Evolutionary conservation across 1,140 invertebrate genomes (phyloP).

Genomic region (Pseudachorutes palmiensis): DNA sequence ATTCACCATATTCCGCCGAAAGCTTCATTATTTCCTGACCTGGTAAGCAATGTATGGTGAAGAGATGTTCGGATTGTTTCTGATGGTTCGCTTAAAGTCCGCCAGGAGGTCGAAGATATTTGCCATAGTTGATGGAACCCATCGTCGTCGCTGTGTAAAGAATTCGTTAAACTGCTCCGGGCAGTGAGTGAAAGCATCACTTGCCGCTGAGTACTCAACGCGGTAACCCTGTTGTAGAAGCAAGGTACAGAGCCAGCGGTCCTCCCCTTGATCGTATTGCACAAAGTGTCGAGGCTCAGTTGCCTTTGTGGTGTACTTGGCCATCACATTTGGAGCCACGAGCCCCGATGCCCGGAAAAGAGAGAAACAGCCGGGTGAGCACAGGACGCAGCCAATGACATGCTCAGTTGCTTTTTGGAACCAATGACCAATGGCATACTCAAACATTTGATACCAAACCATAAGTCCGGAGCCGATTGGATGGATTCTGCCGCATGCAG

Average conservation of each 20-base stretch:
- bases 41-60: slow-evolving; percentile 91
- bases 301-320: slow-evolving; percentile 46
- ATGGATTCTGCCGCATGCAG: slow-evolving; percentile 50
- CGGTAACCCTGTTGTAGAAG: slow-evolving; percentile 55
- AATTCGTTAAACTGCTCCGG: slow-evolving; percentile 56
- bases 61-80: slow-evolving; percentile 95
- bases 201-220: slow-evolving; percentile 58
- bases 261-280: slow-evolving; percentile 47
- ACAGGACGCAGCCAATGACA: slow-evolving; percentile 57
- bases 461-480: slow-evolving; percentile 45
- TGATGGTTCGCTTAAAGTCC: slow-evolving; percentile 84
- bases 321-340: slow-evolving; percentile 55
- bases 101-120: slow-evolving; percentile 57
- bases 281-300: slow-evolving; percentile 50
- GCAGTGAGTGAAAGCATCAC: slow-evolving; percentile 57
- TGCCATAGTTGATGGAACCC: slow-evolving; percentile 59
- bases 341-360: slow-evolving; percentile 51
- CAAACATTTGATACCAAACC: slow-evolving; percentile 59
- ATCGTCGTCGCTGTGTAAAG: slow-evolving; percentile 54
- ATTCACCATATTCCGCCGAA: too few species aligned
- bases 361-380: slow-evolving; percentile 56
- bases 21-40: too few species aligned
- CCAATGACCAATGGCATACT: slow-evolving; percentile 55
- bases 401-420: slow-evolving; percentile 59
- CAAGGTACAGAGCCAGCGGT: slow-evolving; percentile 57